Percentiles rank a stretch among this genome's conserved stretches.
phyloP scores from a whole-genome alignment of 1,140 invertebrate genomes.

The Paraescarpia echinospica region DNA sequence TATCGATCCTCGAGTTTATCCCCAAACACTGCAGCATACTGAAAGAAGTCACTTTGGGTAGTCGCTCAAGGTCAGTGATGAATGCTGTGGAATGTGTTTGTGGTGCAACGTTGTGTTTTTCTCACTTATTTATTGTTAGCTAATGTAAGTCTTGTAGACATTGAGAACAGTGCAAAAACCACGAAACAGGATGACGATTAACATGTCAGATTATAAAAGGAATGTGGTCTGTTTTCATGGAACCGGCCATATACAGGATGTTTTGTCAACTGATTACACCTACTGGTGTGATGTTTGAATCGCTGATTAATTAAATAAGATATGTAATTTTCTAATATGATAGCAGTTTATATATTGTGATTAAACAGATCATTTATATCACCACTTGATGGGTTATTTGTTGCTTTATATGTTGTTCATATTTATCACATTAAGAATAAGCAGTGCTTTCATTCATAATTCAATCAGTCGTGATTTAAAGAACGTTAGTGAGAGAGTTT shows the following conservation, averaged over 20 bases:
- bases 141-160: not conserved
- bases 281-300: too few relatives aligned
- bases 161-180: not conserved
- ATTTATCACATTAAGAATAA: not conserved
- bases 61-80: conserved; percentile 41
- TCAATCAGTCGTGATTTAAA: not conserved
- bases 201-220: not conserved
- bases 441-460: not conserved
- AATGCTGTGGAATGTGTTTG: not conserved
- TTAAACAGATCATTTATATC: too few relatives aligned
- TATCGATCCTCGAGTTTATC: conserved; percentile 73
- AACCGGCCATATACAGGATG: too few relatives aligned
- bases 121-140: not conserved
- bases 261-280: too few relatives aligned
- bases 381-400: too few relatives aligned
- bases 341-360: too few relatives aligned
- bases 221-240: too few relatives aligned
- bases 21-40: conserved; percentile 58
- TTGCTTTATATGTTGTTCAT: not conserved
- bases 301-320: too few relatives aligned
- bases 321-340: too few relatives aligned
- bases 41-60: conserved; percentile 53
- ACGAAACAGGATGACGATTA: not conserved
- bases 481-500: not conserved
- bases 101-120: not conserved